A percentile compares a stretch with the other conserved stretches of the same genome.
Conservation (phyloP, 2,888 invertebrate genomes). For the Coelinius sp. region DNA sequence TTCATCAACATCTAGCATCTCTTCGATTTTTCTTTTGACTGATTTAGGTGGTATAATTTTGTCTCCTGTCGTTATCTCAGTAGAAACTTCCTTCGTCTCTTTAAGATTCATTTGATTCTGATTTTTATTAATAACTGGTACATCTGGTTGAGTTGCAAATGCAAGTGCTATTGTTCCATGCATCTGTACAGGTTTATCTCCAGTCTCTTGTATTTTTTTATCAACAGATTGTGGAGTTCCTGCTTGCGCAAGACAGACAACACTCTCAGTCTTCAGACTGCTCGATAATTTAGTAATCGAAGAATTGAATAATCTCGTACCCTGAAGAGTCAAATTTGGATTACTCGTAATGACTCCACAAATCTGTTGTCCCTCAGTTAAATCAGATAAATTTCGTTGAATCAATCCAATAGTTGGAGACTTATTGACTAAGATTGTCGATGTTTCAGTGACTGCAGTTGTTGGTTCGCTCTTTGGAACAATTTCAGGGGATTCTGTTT, state of each 20-base stretch:
- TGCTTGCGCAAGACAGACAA: constrained; percentile 59
- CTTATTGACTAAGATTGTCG: constrained; percentile 60
- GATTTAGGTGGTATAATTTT: constrained; percentile 63
- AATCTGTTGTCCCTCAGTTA: constrained; percentile 60
- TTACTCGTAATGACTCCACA: constrained; percentile 68
- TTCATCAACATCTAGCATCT: constrained; percentile 48
- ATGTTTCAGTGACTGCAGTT: constrained; percentile 29
- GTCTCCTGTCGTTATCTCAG: constrained; percentile 54
- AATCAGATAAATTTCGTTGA: constrained; percentile 60
- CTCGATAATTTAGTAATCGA: constrained; percentile 60
- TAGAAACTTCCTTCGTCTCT: constrained; percentile 56
- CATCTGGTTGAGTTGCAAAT: constrained; percentile 58
- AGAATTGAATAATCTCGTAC: constrained; percentile 64
- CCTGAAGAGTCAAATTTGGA: constrained; percentile 61
- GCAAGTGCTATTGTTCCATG: constrained; percentile 63
- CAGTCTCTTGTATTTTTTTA: constrained; percentile 52
- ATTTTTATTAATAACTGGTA: constrained; percentile 53
- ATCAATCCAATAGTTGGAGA: constrained; percentile 59
- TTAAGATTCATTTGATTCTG: constrained; percentile 50
- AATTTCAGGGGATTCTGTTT: constrained; percentile 13
- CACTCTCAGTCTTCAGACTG: constrained; percentile 58
- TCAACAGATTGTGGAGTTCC: constrained; percentile 51
- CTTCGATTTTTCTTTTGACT: constrained; percentile 66
- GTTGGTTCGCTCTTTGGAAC: constrained; percentile 44
- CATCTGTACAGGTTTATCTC: constrained; percentile 56